phyloP scores from a whole-genome alignment of 2,888 invertebrate genomes.

The Melanargia galathea region DNA sequence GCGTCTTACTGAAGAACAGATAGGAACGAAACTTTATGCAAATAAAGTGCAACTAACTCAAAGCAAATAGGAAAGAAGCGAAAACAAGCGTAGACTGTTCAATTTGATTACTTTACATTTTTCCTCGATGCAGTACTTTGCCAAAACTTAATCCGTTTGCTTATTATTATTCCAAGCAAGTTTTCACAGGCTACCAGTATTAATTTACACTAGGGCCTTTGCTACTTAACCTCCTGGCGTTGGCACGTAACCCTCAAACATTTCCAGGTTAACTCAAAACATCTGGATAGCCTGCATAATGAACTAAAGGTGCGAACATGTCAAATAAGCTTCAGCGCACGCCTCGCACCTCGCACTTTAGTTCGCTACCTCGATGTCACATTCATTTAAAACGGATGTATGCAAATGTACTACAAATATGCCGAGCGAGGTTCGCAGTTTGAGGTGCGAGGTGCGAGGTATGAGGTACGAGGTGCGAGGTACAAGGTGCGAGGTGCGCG shows the following conservation, averaged over 20 bases:
- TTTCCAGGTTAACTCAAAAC: background rate
- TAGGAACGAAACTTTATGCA: slow-evolving; percentile 17
- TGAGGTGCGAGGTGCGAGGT: too few species aligned
- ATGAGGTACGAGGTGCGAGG: too few species aligned
- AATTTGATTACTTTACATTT: slow-evolving; percentile 12
- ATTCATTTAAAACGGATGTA: too few species aligned
- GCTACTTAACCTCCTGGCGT: background rate
- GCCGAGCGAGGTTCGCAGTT: too few species aligned
- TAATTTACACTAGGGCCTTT: background rate
- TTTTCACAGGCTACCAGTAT: background rate
- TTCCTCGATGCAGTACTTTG: slow-evolving; percentile 9
- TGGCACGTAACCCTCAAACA: background rate
- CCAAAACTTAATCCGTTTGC: background rate
- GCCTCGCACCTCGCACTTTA: too few species aligned
- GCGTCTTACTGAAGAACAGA: slow-evolving; percentile 1
- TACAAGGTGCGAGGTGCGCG: too few species aligned
- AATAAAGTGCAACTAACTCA: slow-evolving; percentile 16
- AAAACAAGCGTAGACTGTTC: slow-evolving; percentile 10
- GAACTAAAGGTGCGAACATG: background rate
- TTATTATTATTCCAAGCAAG: slow-evolving; percentile 8
- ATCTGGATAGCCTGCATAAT: background rate
- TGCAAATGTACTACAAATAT: too few species aligned
- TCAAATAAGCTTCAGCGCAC: too few species aligned
- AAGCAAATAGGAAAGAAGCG: slow-evolving; percentile 8
- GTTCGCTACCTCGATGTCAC: too few species aligned